Conservation (phyloP, 30 jellyfish, hydroid and myxozoan species). For the Aurelia sp. region DNA sequence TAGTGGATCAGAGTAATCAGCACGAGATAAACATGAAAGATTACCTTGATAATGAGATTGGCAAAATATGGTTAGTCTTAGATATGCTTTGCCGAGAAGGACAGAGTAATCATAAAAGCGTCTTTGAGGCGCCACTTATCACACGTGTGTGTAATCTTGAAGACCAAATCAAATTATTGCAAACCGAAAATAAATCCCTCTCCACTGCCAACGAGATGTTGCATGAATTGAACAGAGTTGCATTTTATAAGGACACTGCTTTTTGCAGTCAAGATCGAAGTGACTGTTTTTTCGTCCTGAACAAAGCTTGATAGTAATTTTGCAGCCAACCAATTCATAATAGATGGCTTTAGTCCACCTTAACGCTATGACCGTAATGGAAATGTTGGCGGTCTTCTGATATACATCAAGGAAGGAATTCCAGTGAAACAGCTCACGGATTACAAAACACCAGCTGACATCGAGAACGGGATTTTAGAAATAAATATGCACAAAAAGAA, state of each 20-base stretch:
- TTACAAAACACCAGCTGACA: constrained; percentile 6
- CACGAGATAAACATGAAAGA: neutral
- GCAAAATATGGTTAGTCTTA: constrained; percentile 17
- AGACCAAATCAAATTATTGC: constrained; percentile 5
- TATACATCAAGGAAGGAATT: neutral
- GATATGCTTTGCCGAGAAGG: constrained; percentile 31
- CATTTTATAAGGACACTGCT: neutral
- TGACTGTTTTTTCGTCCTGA: constrained; percentile 5
- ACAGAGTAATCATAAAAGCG: constrained; percentile 11
- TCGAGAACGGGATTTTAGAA: constrained; percentile 22
- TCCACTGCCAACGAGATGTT: constrained; percentile 21
- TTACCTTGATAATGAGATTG: constrained; percentile 1
- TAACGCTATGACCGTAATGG: constrained; percentile 41
- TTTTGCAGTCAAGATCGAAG: neutral
- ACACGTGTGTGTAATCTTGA: constrained; percentile 11
- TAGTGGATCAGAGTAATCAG: constrained; percentile 31
- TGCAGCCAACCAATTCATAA: constrained; percentile 20
- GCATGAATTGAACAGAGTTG: constrained; percentile 14
- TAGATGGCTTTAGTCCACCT: constrained; percentile 29
- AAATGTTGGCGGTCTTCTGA: constrained; percentile 41
- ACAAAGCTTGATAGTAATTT: constrained; percentile 46
- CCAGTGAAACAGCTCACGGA: constrained; percentile 5
- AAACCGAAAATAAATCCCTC: constrained; percentile 1
- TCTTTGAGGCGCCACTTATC: neutral
- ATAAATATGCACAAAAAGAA: constrained; percentile 22